A percentile compares a stretch with the other conserved stretches of the same genome.
Conservation (phyloP, 2,113 vertebrate genomes). For the Lagopus leucura region DNA sequence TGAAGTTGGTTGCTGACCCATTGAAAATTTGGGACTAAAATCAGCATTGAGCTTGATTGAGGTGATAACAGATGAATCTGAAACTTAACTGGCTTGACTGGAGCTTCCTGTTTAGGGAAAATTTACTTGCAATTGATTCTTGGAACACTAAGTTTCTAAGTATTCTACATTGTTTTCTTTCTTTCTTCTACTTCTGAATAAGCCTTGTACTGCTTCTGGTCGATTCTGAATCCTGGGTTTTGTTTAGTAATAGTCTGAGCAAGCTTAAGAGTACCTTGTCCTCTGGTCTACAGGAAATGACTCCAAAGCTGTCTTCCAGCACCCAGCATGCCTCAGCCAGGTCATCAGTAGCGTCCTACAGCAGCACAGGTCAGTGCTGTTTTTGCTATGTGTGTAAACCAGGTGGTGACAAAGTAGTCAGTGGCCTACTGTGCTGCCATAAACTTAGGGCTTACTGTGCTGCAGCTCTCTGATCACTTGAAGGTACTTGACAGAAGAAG, state of each 20-base stretch:
- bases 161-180: neutral
- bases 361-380: conserved; percentile 31
- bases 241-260: neutral
- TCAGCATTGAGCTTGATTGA: neutral
- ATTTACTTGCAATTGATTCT: neutral
- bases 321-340: neutral
- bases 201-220: neutral
- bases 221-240: neutral
- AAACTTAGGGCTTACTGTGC: neutral
- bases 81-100: neutral
- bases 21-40: neutral
- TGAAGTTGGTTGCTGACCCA: neutral
- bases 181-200: neutral
- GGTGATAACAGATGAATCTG: neutral
- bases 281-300: neutral
- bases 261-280: neutral
- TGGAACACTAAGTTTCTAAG: neutral
- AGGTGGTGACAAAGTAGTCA: neutral
- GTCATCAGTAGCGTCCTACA: neutral
- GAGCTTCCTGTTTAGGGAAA: neutral
- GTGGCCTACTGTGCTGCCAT: neutral
- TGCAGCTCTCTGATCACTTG: neutral
- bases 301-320: neutral
- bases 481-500: neutral
- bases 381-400: neutral